Evolutionary conservation across 2,113 vertebrate species (phyloP).

Genomic region (Egretta garzetta): DNA sequence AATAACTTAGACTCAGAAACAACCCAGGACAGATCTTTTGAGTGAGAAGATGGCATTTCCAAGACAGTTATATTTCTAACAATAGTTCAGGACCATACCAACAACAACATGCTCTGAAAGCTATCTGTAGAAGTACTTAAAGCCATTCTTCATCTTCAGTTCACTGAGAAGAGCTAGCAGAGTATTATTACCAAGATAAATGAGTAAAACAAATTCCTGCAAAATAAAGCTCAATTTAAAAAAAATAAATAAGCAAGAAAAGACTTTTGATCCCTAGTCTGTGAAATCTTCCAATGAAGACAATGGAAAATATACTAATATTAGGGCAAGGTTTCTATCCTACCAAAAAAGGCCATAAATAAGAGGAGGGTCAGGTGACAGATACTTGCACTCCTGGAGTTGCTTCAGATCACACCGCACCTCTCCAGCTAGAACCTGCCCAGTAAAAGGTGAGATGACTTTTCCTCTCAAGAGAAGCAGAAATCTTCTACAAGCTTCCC

Average conservation of each 20-base stretch:
- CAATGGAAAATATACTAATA: neutral
- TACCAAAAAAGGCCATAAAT: neutral
- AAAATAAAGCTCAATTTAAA: neutral
- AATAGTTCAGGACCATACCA: neutral
- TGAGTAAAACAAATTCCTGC: neutral
- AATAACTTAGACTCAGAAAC: neutral
- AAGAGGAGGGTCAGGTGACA: neutral
- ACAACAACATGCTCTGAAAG: neutral
- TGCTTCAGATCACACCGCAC: neutral
- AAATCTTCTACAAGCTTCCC: neutral
- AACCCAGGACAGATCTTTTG: neutral
- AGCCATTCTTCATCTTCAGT: neutral
- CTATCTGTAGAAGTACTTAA: neutral
- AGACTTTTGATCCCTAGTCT: neutral
- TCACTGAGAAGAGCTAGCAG: neutral
- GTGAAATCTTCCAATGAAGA: neutral
- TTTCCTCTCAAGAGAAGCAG: neutral
- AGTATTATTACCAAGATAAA: neutral
- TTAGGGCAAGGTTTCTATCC: neutral
- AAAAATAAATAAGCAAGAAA: neutral
- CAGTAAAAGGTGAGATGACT: neutral
- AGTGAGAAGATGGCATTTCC: neutral
- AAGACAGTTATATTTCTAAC: neutral
- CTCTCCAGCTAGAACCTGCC: neutral
- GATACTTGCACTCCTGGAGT: neutral